Evolutionary conservation across 1,140 invertebrate genomes (phyloP).

Genomic region (Cephus cinctus): DNA sequence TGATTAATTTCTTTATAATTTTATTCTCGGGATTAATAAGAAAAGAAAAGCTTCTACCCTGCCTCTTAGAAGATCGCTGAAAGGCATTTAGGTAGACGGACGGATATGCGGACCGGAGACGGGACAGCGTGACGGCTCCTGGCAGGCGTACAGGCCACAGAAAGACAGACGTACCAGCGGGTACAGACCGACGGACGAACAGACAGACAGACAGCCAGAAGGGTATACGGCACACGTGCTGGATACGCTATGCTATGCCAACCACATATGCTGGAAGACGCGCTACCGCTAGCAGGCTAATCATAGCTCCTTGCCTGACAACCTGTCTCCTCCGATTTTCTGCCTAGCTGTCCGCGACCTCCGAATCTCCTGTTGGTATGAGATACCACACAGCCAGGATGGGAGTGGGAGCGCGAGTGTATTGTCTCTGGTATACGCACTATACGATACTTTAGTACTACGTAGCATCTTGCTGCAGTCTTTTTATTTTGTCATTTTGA

Average conservation of each 20-base stretch:
- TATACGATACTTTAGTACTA: too few relatives aligned
- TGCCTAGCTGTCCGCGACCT: conserved; percentile 40
- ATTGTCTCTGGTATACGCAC: too few relatives aligned
- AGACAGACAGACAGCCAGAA: conserved; percentile 24
- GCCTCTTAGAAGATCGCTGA: too few relatives aligned
- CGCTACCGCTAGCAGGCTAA: conserved; percentile 39
- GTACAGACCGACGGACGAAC: conserved; percentile 21
- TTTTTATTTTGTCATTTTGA: too few relatives aligned
- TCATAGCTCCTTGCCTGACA: conserved; percentile 54
- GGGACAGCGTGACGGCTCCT: conserved; percentile 57
- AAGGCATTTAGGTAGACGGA: conserved; percentile 21
- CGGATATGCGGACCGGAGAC: conserved; percentile 39
- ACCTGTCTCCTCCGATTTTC: conserved; percentile 57
- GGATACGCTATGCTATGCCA: conserved; percentile 37
- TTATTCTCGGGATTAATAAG: too few relatives aligned
- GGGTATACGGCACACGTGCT: conserved; percentile 44
- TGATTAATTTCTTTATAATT: too few relatives aligned
- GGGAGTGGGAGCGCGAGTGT: too few relatives aligned
- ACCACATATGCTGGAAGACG: conserved; percentile 35
- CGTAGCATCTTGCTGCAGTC: too few relatives aligned
- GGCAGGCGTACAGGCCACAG: conserved; percentile 42
- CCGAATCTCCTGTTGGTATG: conserved; percentile 8
- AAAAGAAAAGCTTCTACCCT: too few relatives aligned
- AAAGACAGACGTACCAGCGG: conserved; percentile 25
- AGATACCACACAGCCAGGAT: too few relatives aligned